Evolutionary conservation across 2,113 vertebrate species (phyloP), one percentile per base, ranked within the genome.

Genomic region (Muntiacus reevesi): DNA sequence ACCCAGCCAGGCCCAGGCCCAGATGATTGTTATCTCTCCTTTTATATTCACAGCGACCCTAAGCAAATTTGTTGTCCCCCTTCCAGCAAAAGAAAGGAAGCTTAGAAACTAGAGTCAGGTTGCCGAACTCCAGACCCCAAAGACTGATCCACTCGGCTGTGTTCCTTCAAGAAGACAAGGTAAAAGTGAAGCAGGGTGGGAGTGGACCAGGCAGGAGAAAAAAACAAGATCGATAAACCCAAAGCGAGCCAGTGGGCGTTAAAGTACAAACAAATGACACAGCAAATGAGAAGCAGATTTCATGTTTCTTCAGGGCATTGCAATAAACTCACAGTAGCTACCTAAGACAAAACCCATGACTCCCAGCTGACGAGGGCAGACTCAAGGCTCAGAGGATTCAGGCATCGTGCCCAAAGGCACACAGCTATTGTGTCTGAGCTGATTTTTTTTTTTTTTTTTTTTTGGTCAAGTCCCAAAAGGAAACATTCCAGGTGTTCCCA

Each of bases 311-410:
- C 8, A 71, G 67, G 67, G 10, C 4, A 60, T 62, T 52, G n/a
- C 13, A 3, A 9, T 74, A 55, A 87, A 62, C 54, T 62, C 14
- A 0, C 40, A 13, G 3, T 23, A 59, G 6, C 43, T 6, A 0
- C 45, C 9, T 23, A 21, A 27, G 55, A 62, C 36, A 83, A 40
- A n/a, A 50, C 17, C 54, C 13, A 2, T 43, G 27, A 43, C 23
- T 40, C 16, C 17, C 17, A 33, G 47, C 55, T 88, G 50, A 36
- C 14, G 13, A 1, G 3, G 5, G 64, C 4, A 30, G 2, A 27
- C 33, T 47, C 10, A 28, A 45, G 23, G 40, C 57, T 86, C 90
- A 52, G 57, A 59, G 67, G 30, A 36, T 57, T 17, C 67, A 21
- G 76, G 83, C 17, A 1, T 67, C 78, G 64, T 45, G 15, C 47